Conservation (phyloP, 2,888 invertebrate species). For the Drosophila meridionalis region DNA sequence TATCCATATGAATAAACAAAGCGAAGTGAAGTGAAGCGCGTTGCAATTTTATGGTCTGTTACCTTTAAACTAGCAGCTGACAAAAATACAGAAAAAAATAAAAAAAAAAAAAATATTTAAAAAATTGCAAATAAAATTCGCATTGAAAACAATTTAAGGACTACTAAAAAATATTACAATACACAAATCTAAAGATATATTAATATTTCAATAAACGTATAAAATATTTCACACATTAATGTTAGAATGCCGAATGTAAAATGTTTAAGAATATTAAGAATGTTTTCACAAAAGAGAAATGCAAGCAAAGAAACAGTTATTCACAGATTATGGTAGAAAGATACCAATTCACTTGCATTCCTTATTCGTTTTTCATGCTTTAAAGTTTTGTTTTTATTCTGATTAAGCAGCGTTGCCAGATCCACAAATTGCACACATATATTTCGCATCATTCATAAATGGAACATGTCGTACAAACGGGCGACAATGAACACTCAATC, state of each 20-base stretch:
- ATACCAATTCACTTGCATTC: no score
- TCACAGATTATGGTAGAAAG: no score
- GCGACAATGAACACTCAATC: conserved; percentile 2
- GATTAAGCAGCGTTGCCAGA: background rate
- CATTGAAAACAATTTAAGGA: background rate
- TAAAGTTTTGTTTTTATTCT: no score
- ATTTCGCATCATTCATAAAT: background rate
- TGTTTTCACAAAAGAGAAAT: no score
- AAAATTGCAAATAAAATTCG: background rate
- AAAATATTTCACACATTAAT: no score
- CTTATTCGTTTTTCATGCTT: no score
- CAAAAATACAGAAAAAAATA: background rate
- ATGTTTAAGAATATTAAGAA: no score
- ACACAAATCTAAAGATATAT: no score
- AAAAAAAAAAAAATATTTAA: background rate
- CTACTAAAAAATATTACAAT: no score
- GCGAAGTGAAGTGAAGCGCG: background rate
- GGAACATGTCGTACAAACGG: background rate
- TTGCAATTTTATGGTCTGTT: conserved; percentile 30
- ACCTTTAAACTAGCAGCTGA: conserved; percentile 2
- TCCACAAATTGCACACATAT: background rate
- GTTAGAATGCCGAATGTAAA: no score
- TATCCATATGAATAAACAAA: conserved; percentile 2
- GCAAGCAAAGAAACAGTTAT: no score
- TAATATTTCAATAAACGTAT: no score